Evolutionary conservation across 2,113 vertebrate species (phyloP), one percentile per base, ranked within the genome.

Genomic region (Spea multiplicata): DNA sequence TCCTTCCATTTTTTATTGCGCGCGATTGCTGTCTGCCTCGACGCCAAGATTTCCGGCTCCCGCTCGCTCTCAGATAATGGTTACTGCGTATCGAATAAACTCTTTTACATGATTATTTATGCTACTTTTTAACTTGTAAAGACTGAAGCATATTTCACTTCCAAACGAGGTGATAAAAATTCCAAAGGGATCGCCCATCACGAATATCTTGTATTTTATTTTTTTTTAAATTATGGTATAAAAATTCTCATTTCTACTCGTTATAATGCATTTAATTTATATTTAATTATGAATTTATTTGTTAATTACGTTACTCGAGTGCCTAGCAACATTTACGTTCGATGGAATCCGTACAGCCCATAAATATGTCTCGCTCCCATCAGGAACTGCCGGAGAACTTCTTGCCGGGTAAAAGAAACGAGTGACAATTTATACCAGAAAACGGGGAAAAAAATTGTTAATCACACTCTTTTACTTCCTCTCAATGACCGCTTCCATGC

Each of bases 191-290:
- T 71, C 12, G 48, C 44, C 9, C 62, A 65, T 72, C 48, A 55
- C 17, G 44, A 44, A 17, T 17, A 48, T 44, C 45, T 67, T 67
- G 74, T 66, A 55, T 14, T 57, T 46, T 64, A 5, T 45, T 46
- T 77, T 8, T 64, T 50, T 70, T 30, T 73, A 79, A 66, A 67
- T 67, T 57, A n/a, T 44, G 5, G 61, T 57, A 73, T 66, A 73
- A 79, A 57, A 71, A 57, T 30, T 70, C 66, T 49, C 68, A 64
- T 79, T 49, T 72, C 9, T 47, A 30, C 30, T 49, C 68, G 44
- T 79, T 79, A 79, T 73, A 70, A 79, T 66, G 77, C 77, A 57
- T 73, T 79, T 79, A 79, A 79, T 66, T 73, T 57, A 66, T 73
- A 66, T 73, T 73, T 73, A 79, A 79, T 79, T 79, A 73, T 17